phyloP scores from a whole-genome alignment of 1,140 invertebrate genomes.

The Chrysopa pallens region DNA sequence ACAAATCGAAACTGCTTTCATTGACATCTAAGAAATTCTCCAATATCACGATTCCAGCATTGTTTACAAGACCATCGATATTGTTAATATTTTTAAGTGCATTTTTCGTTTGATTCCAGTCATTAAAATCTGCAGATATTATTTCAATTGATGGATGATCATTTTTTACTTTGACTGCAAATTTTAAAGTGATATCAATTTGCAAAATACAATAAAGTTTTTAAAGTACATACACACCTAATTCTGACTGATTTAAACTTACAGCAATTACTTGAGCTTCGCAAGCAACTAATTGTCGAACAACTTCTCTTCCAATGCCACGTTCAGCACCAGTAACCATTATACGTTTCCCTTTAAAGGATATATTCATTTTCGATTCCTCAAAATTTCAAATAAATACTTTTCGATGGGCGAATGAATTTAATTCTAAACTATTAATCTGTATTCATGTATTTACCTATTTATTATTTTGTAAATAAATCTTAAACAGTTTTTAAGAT shows the following conservation, averaged over 20 bases:
- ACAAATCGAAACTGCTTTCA: constrained; percentile 52
- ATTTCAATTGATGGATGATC: constrained; percentile 42
- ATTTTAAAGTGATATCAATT: neutral
- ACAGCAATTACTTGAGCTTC: constrained; percentile 58
- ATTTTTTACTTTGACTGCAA: constrained; percentile 33
- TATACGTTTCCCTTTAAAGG: too few relatives aligned
- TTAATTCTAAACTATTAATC: too few relatives aligned
- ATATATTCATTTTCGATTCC: too few relatives aligned
- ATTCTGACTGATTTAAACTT: constrained; percentile 41
- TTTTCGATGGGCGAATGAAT: too few relatives aligned
- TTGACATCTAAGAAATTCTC: constrained; percentile 43
- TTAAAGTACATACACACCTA: constrained; percentile 15
- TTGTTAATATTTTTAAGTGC: constrained; percentile 31
- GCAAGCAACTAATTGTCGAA: constrained; percentile 37
- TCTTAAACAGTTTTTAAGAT: too few relatives aligned
- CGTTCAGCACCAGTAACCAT: too few relatives aligned
- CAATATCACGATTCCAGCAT: constrained; percentile 47
- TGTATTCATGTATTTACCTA: too few relatives aligned
- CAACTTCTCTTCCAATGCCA: constrained; percentile 57
- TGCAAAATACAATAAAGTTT: neutral
- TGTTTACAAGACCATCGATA: constrained; percentile 71
- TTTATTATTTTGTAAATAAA: too few relatives aligned
- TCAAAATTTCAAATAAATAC: too few relatives aligned
- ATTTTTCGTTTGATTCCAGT: constrained; percentile 57
- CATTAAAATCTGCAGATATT: constrained; percentile 45